These are phyloP conservation scores for Acanthacorydalis orientalis DNA, from an alignment of 2,888 invertebrate species.

Conservation along the genomic window DNA sequence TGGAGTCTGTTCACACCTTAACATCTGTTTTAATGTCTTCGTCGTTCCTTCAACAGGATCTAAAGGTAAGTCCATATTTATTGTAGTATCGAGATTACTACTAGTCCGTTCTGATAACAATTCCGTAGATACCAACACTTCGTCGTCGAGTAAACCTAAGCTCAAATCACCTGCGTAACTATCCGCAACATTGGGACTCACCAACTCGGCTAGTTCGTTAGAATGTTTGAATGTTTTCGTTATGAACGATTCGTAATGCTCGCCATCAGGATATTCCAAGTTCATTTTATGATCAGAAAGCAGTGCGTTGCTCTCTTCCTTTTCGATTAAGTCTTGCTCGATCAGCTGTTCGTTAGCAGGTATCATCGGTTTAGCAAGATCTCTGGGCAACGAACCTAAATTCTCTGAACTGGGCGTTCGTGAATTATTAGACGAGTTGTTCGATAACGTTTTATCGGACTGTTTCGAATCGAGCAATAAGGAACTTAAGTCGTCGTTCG, in stretches of 20 bases:
- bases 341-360: constrained; percentile 3
- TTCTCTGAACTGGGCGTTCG: constrained; percentile 38
- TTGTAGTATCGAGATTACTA: constrained; percentile 38
- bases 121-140: constrained; percentile 32
- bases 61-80: constrained; percentile 36
- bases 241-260: constrained; percentile 9
- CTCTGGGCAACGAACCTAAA: constrained; percentile 11
- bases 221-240: constrained; percentile 5
- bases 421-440: constrained; percentile 18
- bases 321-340: constrained; percentile 3
- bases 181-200: constrained; percentile 6
- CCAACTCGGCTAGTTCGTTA: background rate
- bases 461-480: constrained; percentile 11
- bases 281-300: background rate
- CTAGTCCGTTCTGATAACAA: constrained; percentile 25
- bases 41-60: constrained; percentile 22
- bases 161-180: constrained; percentile 21
- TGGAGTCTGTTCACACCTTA: constrained; percentile 59
- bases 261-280: background rate
- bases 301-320: background rate
- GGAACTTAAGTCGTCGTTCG: constrained; percentile 37
- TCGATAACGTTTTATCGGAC: constrained; percentile 13
- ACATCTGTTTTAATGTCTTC: constrained; percentile 16
- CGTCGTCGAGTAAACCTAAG: constrained; percentile 34
- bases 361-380: constrained; percentile 10